phyloP scores from a whole-genome alignment of 2,888 invertebrate species.

The Orchesellides sinensis region DNA sequence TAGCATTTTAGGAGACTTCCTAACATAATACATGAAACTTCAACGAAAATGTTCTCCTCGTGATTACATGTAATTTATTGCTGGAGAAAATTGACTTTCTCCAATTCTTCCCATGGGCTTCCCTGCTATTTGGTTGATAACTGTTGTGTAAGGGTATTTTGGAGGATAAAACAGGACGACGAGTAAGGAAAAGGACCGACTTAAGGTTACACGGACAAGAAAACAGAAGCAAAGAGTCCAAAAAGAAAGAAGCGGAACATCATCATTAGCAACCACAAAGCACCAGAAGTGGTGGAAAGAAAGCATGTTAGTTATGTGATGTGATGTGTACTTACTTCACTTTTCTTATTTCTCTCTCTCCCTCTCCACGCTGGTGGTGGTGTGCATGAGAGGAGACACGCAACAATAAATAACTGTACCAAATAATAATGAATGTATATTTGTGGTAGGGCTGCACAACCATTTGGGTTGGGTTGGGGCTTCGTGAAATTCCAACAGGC shows the following conservation, averaged over 20 bases:
- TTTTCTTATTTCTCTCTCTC: conserved; percentile 25
- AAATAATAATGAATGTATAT: not conserved
- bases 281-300: conserved; percentile 45
- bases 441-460: not conserved
- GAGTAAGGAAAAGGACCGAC: not conserved
- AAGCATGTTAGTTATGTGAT: conserved; percentile 60
- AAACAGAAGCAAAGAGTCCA: conserved; percentile 5
- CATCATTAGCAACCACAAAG: conserved; percentile 63
- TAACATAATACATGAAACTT: too few species aligned
- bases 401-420: conserved; percentile 56
- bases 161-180: not conserved
- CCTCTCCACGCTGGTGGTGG: conserved; percentile 14
- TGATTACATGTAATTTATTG: conserved; percentile 63
- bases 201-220: not conserved
- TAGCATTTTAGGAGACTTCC: too few species aligned
- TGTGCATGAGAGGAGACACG: conserved; percentile 38
- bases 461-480: not conserved
- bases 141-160: conserved; percentile 5
- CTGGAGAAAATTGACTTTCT: conserved; percentile 62
- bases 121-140: conserved; percentile 13
- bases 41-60: conserved; percentile 51
- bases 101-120: conserved; percentile 60
- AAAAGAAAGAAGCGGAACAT: conserved; percentile 49
- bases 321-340: conserved; percentile 45
- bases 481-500: not conserved